Evolutionary conservation across 2,888 invertebrate species (phyloP).

Genomic region (Aphodius granarius): DNA sequence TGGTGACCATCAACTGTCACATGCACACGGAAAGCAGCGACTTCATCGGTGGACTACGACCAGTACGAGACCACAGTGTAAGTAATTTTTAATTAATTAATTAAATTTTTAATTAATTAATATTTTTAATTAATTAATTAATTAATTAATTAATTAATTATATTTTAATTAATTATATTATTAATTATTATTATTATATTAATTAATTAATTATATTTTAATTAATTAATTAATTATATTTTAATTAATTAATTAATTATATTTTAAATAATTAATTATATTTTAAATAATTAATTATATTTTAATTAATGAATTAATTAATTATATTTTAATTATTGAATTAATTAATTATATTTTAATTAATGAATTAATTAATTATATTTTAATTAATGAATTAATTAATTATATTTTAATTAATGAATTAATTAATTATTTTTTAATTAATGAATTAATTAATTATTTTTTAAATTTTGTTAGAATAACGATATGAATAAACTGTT

Average conservation of each 20-base stretch:
- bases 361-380: background rate
- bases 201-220: too few species aligned
- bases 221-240: too few species aligned
- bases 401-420: background rate
- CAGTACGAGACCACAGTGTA: conserved; percentile 66
- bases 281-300: background rate
- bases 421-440: conserved; percentile 22
- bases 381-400: background rate
- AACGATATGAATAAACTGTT: conserved; percentile 66
- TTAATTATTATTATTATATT: too few species aligned
- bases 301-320: background rate
- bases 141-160: too few species aligned
- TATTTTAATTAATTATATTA: too few species aligned
- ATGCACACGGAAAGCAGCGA: conserved; percentile 99
- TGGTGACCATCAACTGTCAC: conserved; percentile 93
- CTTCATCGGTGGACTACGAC: conserved; percentile 93
- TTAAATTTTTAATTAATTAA: too few species aligned
- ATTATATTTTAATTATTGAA: background rate
- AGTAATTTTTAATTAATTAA: background rate
- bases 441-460: conserved; percentile 7
- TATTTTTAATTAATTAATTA: too few species aligned
- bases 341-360: background rate
- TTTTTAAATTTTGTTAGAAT: conserved; percentile 33
- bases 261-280: too few species aligned
- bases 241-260: too few species aligned